phyloP scores from a whole-genome alignment of 2,797 vertebrate species.

The Peromyscus attwateri region DNA sequence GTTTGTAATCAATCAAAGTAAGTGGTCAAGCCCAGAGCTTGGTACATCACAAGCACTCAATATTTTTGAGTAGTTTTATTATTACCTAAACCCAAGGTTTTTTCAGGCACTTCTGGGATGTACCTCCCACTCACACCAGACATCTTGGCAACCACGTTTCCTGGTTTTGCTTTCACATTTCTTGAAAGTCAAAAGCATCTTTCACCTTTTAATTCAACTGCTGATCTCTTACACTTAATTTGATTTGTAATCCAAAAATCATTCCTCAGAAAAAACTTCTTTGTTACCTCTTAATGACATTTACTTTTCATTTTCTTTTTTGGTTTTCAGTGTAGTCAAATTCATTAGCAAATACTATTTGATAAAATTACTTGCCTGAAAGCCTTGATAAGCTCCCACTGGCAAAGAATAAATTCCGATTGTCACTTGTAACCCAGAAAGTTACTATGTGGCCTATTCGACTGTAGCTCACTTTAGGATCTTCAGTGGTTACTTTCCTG shows the following conservation, averaged over 20 bases:
- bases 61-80: slow-evolving; percentile 56
- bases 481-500: not conserved
- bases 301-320: slow-evolving; percentile 46
- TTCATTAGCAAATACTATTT: not conserved
- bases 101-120: not conserved
- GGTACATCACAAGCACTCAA: not conserved
- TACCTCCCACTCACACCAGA: slow-evolving; percentile 15
- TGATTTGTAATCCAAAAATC: not conserved
- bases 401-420: slow-evolving; percentile 2
- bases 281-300: not conserved
- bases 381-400: not conserved
- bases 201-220: not conserved
- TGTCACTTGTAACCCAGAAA: not conserved
- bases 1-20: slow-evolving; percentile 52
- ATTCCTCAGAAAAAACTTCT: not conserved
- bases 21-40: not conserved
- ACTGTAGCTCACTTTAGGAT: not conserved
- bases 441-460: not conserved
- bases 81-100: slow-evolving; percentile 38
- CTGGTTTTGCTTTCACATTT: slow-evolving; percentile 38
- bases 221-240: not conserved
- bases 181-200: slow-evolving; percentile 15
- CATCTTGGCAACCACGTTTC: not conserved
- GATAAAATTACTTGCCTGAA: not conserved
- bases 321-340: slow-evolving; percentile 1